Evolutionary conservation across 2,888 invertebrate species (phyloP), one percentile per base, ranked within the genome.

Genomic region (Yponomeuta cagnagella): DNA sequence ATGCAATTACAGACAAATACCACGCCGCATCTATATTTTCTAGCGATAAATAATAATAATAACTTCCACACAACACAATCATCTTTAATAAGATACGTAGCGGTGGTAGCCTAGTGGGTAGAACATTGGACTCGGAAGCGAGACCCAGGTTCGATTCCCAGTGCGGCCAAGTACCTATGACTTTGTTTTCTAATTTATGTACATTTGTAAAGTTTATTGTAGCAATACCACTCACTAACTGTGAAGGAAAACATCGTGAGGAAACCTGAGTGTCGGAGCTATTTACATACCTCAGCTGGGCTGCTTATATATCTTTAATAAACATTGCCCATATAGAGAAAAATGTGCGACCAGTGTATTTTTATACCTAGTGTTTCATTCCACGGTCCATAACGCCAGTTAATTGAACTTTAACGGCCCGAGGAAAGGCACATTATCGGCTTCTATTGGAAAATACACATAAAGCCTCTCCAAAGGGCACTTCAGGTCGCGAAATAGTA

Each of bases 311-410:
- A 23, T 23, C 23, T 23, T 23, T 23, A 33, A 33, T 33, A 33
- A 33, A 33, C 5, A 2, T 64, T 64, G 64, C 30, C 8, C n/a
- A 6, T 10, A 23, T 3, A 3, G 30, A 64, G 12, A 0, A 64
- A n/a, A 23, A 10, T 8, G 10, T 12, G 1, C 10, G 64, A 64
- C 30, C 1, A 10, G 10, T 78, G 77, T 80, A 83, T 83, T 88
- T 88, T 89, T 89, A 89, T 89, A 85, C 37, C n/a, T 52, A 69
- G 43, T 43, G 9, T 87, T 86, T 86, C 83, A 88, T 88, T 84
- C 82, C 82, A 80, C 84, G 89, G 80, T 80, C 78, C 83, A 85
- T 79, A 77, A 52, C 68, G 48, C 31, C 52, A 52, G 48, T 69
- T 69, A 69, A 69, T 69, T 69, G 68, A 69, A 69, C 52, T 69